phyloP scores from a whole-genome alignment of 2,113 vertebrate species.

The Pimephales promelas region DNA sequence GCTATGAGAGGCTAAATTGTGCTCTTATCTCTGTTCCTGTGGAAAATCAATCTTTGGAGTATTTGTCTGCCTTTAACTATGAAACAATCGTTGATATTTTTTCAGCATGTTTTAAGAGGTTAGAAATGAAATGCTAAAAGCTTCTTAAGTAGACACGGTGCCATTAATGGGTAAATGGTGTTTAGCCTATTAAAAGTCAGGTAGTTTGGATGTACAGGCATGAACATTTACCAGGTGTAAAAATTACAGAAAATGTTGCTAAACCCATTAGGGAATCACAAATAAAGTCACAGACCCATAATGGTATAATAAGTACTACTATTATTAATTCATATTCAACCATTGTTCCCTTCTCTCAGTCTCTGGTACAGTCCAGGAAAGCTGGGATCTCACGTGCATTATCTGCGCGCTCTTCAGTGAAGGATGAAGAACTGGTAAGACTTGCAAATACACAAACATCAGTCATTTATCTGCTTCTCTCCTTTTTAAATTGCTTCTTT shows the following conservation, averaged over 20 bases:
- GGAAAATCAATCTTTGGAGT: conserved; percentile 8
- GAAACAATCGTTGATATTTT: background rate
- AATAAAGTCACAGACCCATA: background rate
- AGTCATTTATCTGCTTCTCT: background rate
- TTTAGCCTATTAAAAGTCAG: background rate
- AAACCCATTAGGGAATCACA: background rate
- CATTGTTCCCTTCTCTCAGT: conserved; percentile 72
- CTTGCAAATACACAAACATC: conserved; percentile 37
- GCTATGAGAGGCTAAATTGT: conserved; percentile 1
- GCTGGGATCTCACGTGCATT: conserved; percentile 90
- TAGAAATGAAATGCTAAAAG: background rate
- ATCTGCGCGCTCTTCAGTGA: conserved; percentile 90
- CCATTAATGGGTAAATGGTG: background rate
- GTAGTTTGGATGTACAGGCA: background rate
- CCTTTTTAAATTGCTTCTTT: background rate
- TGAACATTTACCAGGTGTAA: background rate
- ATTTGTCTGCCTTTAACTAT: background rate
- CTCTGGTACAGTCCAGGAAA: conserved; percentile 94
- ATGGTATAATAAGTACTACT: background rate
- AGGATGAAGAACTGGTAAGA: conserved; percentile 95
- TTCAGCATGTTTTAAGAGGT: background rate
- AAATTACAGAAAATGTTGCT: background rate
- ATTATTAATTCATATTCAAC: background rate
- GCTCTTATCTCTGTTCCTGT: background rate
- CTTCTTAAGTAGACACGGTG: background rate